A percentile compares a stretch with the other conserved stretches of the same genome.
Evolutionary conservation across 2,113 vertebrate species (phyloP).

Genomic region (Mustelus asterias): DNA sequence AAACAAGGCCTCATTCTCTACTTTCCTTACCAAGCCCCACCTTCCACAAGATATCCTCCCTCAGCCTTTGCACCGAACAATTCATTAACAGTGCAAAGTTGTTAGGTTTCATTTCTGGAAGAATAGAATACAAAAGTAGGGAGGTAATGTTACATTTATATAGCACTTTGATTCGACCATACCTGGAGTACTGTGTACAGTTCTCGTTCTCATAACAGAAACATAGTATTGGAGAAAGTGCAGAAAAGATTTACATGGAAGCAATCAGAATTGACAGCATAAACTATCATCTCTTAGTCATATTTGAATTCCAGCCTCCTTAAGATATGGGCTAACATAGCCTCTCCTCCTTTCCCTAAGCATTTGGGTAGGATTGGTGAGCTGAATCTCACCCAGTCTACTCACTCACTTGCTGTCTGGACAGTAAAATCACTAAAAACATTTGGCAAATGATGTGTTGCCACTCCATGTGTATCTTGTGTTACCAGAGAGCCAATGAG

Average conservation of each 20-base stretch:
- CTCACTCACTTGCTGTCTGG: background rate
- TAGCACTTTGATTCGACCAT: background rate
- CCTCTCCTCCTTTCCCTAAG: background rate
- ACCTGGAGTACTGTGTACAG: background rate
- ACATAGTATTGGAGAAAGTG: background rate
- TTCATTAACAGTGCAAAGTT: background rate
- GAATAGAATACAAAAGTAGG: background rate
- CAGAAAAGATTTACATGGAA: background rate
- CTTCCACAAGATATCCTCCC: background rate
- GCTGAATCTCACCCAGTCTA: background rate
- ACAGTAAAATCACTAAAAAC: background rate
- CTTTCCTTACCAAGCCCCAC: background rate
- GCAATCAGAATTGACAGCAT: background rate
- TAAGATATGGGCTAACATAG: background rate
- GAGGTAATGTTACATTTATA: background rate
- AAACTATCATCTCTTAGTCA: background rate
- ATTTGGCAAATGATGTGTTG: background rate
- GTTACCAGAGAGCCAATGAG: background rate
- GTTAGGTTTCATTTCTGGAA: background rate
- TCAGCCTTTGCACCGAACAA: background rate
- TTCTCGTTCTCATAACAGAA: background rate
- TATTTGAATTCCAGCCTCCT: background rate
- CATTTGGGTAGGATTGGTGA: background rate
- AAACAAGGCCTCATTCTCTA: background rate
- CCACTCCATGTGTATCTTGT: background rate